These are phyloP conservation scores for Eupeodes corollae DNA, from an alignment of 1,140 invertebrate species.

Conservation along the genomic window DNA sequence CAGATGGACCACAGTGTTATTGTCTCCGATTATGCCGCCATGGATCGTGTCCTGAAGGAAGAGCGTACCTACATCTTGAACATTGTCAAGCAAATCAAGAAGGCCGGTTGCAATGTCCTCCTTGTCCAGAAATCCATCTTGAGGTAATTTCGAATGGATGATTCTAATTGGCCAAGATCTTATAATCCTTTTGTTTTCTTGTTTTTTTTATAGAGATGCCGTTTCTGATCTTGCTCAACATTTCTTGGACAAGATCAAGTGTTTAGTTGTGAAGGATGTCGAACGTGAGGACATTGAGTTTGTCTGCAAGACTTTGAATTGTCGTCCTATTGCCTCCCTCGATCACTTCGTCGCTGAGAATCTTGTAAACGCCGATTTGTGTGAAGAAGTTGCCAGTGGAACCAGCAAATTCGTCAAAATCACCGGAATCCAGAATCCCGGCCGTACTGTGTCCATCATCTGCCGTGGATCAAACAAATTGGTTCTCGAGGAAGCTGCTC, in stretches of 20 bases:
- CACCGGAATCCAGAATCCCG: constrained; percentile 79
- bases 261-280: constrained; percentile 96
- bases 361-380: constrained; percentile 82
- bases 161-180: constrained; percentile 17
- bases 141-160: constrained; percentile 35
- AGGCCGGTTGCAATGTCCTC: constrained; percentile 94
- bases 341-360: constrained; percentile 94
- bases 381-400: constrained; percentile 87
- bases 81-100: constrained; percentile 98
- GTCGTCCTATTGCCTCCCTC: constrained; percentile 92
- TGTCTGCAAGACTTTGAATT: constrained; percentile 89
- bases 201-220: constrained; percentile 54
- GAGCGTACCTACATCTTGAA: constrained; percentile 97
- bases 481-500: constrained; percentile 86
- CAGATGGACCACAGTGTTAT: constrained; percentile 98
- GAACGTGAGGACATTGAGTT: constrained; percentile 97
- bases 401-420: constrained; percentile 90
- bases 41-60: constrained; percentile 98
- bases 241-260: constrained; percentile 98
- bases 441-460: constrained; percentile 85
- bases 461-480: constrained; percentile 96
- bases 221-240: constrained; percentile 94
- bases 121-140: constrained; percentile 98
- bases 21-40: constrained; percentile 96
- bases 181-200: constrained; percentile 29